phyloP scores from a whole-genome alignment of 2,888 invertebrate species.

The Tetragonula carbonaria region DNA sequence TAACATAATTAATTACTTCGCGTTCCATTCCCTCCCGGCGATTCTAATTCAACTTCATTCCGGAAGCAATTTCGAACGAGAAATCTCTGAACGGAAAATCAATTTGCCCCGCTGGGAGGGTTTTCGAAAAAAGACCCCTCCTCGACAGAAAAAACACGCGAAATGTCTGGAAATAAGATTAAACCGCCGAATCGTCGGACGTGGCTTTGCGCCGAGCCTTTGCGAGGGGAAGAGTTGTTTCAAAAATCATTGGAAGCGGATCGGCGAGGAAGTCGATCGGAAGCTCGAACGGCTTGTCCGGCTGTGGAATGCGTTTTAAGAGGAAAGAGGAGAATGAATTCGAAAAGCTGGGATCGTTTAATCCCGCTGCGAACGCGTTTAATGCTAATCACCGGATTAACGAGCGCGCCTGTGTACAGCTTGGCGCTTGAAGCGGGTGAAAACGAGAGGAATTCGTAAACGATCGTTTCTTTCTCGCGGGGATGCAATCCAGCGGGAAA shows the following conservation, averaged over 20 bases:
- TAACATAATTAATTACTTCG: background rate
- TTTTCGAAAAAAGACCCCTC: no score
- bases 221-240: background rate
- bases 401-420: slow-evolving; percentile 1
- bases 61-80: no score
- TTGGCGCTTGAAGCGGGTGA: slow-evolving; percentile 9
- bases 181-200: background rate
- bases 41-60: background rate
- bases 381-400: slow-evolving; percentile 48
- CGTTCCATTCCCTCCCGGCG: background rate
- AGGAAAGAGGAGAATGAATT: slow-evolving; percentile 28
- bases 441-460: slow-evolving; percentile 35
- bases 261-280: slow-evolving; percentile 12
- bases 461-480: slow-evolving; percentile 13
- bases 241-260: slow-evolving; percentile 17
- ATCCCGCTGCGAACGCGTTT: slow-evolving; percentile 29
- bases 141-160: no score
- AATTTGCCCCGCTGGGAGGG: no score
- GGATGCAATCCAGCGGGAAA: background rate
- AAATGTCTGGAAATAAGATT: background rate
- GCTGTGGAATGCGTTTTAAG: background rate
- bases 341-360: slow-evolving; percentile 20
- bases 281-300: background rate
- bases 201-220: background rate
- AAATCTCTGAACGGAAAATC: no score